phyloP scores from a whole-genome alignment of 2,113 vertebrate genomes.

The Formicarius rufipectus region DNA sequence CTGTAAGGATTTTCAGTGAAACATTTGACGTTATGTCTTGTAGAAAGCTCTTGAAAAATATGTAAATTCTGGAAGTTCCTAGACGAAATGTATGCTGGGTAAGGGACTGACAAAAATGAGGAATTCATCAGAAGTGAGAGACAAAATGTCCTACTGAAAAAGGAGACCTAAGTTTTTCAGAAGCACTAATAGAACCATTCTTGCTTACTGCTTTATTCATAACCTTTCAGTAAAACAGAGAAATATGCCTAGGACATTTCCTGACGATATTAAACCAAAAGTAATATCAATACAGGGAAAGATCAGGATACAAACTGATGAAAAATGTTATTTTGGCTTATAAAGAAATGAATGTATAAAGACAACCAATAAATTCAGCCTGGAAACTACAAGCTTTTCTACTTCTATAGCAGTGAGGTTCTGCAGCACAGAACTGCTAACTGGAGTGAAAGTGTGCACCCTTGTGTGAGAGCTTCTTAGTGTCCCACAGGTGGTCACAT shows the following conservation, averaged over 20 bases:
- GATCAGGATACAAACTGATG: neutral
- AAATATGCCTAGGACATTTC: neutral
- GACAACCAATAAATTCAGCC: neutral
- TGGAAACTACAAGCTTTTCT: neutral
- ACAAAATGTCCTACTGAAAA: neutral
- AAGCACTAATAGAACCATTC: neutral
- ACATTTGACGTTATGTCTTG: neutral
- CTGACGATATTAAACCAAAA: neutral
- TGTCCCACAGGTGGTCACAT: accelerated
- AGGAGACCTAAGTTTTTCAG: neutral
- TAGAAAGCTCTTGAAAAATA: neutral
- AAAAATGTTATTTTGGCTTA: neutral
- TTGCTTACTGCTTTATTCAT: neutral
- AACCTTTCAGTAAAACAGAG: neutral
- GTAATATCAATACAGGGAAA: neutral
- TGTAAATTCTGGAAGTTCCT: neutral
- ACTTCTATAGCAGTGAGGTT: neutral
- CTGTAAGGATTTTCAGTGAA: neutral
- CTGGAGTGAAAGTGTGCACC: neutral
- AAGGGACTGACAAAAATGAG: neutral
- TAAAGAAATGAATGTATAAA: neutral
- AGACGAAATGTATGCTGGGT: neutral
- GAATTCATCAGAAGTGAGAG: neutral
- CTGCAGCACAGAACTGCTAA: neutral
- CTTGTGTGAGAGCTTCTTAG: neutral